phyloP scores from a whole-genome alignment of 1,140 invertebrate genomes.

The Drosophila murphyi region DNA sequence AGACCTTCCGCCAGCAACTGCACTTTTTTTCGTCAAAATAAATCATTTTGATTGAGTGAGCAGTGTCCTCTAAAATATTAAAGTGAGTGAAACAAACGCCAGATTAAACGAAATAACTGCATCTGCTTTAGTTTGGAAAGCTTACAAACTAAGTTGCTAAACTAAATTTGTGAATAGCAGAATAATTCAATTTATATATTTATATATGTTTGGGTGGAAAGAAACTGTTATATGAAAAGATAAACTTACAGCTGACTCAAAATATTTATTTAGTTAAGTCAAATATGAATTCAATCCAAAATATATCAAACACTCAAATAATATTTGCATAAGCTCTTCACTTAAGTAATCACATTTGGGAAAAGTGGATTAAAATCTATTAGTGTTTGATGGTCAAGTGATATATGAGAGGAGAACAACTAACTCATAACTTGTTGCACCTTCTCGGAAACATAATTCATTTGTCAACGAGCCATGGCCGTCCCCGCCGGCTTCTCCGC shows the following conservation, averaged over 20 bases:
- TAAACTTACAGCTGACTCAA: too few species aligned
- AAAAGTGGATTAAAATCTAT: slow-evolving; percentile 42
- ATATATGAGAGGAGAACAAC: slow-evolving; percentile 12
- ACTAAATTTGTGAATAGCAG: background rate
- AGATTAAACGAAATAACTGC: slow-evolving; percentile 8
- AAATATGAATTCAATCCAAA: background rate
- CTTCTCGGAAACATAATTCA: slow-evolving; percentile 51
- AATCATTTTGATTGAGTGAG: slow-evolving; percentile 76
- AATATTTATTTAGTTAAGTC: background rate
- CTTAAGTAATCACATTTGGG: background rate
- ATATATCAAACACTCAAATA: background rate
- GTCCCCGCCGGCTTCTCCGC: background rate
- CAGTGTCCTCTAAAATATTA: slow-evolving; percentile 60
- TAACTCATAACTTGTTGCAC: slow-evolving; percentile 70
- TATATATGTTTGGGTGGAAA: too few species aligned
- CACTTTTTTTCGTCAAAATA: slow-evolving; percentile 51
- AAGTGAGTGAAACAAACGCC: slow-evolving; percentile 34
- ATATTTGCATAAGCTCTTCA: background rate
- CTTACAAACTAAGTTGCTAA: background rate
- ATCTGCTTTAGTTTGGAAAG: background rate
- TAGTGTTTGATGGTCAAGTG: slow-evolving; percentile 10
- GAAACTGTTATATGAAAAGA: background rate
- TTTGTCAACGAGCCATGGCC: slow-evolving; percentile 59
- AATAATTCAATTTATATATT: too few species aligned
- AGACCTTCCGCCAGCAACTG: slow-evolving; percentile 39